Evolutionary conservation across 2,888 invertebrate genomes (phyloP).

Genomic region (Drosophila pseudotakahashii): DNA sequence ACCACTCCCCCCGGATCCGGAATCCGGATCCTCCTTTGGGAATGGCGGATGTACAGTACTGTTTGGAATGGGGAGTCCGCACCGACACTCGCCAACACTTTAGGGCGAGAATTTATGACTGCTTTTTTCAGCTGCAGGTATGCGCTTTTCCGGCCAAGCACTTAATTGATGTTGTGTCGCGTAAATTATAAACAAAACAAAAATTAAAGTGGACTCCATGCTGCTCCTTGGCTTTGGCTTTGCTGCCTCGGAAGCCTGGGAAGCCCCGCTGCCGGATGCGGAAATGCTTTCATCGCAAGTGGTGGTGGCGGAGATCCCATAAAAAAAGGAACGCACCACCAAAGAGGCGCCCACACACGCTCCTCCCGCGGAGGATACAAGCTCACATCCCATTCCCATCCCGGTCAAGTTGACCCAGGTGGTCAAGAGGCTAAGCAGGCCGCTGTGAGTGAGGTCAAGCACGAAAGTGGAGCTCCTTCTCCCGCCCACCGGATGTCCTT

Average conservation of each 20-base stretch:
- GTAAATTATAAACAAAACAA: conserved; percentile 83
- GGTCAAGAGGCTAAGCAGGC: conserved; percentile 76
- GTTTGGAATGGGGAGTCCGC: conserved; percentile 4
- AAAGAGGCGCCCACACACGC: conserved; percentile 38
- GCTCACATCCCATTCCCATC: conserved; percentile 7
- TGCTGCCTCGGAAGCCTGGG: conserved; percentile 30
- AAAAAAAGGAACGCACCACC: conserved; percentile 50
- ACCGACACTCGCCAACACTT: conserved; percentile 65
- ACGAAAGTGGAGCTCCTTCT: conserved; percentile 68
- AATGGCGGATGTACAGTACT: conserved; percentile 19
- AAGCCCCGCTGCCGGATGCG: conserved; percentile 67
- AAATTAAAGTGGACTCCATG: conserved; percentile 81
- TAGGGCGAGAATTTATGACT: conserved; percentile 73
- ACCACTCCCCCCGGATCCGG: conserved; percentile 2
- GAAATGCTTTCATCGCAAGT: conserved; percentile 81
- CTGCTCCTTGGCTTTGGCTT: conserved; percentile 28
- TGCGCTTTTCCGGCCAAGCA: conserved; percentile 81
- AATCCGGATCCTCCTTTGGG: conserved; percentile 14
- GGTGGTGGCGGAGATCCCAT: conserved; percentile 67
- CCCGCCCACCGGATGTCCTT: conserved; percentile 61
- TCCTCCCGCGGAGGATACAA: conserved; percentile 8
- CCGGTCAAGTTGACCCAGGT: conserved; percentile 11
- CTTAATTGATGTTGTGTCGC: conserved; percentile 84
- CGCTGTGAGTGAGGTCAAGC: conserved; percentile 74
- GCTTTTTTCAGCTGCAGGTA: conserved; percentile 82